These are phyloP conservation scores for Neoarius graeffei DNA, from an alignment of 2,113 vertebrate genomes.

Conservation along the genomic window DNA sequence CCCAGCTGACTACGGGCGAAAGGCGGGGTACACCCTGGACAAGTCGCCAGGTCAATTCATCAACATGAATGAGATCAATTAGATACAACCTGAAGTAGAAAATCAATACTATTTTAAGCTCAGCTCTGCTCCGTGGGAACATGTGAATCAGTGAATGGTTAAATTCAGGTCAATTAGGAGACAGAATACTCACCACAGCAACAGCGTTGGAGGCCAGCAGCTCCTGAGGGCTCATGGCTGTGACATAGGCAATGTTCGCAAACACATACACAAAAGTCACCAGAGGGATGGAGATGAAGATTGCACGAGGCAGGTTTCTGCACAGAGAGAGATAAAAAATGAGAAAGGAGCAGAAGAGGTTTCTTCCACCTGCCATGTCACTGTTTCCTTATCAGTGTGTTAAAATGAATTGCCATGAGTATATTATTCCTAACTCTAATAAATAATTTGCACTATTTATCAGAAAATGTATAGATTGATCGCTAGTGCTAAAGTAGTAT, in stretches of 20 bases:
- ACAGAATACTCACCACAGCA: constrained; percentile 83
- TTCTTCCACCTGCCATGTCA: background rate
- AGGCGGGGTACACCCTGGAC: too few relatives aligned
- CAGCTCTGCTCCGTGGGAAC: background rate
- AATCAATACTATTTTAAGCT: background rate
- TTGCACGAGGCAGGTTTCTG: constrained; percentile 92
- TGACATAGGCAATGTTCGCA: constrained; percentile 92
- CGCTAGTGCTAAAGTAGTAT: background rate
- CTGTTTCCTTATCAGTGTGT: background rate
- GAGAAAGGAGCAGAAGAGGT: background rate
- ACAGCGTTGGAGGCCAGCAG: constrained; percentile 90
- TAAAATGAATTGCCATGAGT: background rate
- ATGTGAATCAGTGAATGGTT: background rate
- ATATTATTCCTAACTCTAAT: background rate
- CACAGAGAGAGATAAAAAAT: background rate
- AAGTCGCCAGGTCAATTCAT: too few relatives aligned
- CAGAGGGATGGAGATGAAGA: constrained; percentile 93
- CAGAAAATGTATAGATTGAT: background rate
- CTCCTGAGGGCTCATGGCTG: constrained; percentile 92
- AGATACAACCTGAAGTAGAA: background rate
- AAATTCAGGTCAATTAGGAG: background rate
- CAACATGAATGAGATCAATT: background rate
- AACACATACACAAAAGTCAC: constrained; percentile 94
- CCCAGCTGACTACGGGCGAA: too few relatives aligned
- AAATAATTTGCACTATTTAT: background rate